phyloP scores from a whole-genome alignment of 2,888 invertebrate species.

The Helobdella robusta region DNA sequence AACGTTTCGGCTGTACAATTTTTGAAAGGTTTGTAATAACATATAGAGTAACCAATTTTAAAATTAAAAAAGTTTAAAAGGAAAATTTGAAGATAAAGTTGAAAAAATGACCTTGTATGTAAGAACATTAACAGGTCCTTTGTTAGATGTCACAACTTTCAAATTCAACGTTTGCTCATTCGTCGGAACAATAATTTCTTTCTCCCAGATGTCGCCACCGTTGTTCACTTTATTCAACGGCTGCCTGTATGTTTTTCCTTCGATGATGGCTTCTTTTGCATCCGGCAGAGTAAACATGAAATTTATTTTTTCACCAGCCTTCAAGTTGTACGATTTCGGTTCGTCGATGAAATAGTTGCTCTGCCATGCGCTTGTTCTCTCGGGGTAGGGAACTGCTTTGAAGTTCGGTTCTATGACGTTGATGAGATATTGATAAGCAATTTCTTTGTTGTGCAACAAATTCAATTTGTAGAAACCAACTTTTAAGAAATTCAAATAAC shows the following conservation, averaged over 20 bases:
- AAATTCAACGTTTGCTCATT: background rate
- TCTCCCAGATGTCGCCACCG: background rate
- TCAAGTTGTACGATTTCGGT: constrained; percentile 14
- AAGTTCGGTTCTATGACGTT: constrained; percentile 23
- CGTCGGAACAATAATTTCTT: background rate
- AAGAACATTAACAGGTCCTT: background rate
- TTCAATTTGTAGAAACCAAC: constrained; percentile 26
- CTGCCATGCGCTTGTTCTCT: constrained; percentile 8
- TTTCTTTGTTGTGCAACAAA: constrained; percentile 7
- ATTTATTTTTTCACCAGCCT: background rate
- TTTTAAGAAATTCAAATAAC: constrained; percentile 23
- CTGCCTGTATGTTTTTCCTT: constrained; percentile 1
- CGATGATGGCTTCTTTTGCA: background rate
- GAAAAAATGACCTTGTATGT: constrained; percentile 1
- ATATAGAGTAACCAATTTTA: background rate
- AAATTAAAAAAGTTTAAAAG: too few relatives aligned
- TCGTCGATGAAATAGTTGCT: constrained; percentile 20
- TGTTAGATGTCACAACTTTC: background rate
- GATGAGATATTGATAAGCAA: constrained; percentile 25
- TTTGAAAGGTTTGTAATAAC: background rate
- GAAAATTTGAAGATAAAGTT: background rate
- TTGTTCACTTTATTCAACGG: background rate
- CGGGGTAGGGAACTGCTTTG: constrained; percentile 20
- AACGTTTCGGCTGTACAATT: background rate
- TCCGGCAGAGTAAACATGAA: constrained; percentile 4